Conservation (phyloP, 2,888 invertebrate genomes). For the Drosophila mercatorum region DNA sequence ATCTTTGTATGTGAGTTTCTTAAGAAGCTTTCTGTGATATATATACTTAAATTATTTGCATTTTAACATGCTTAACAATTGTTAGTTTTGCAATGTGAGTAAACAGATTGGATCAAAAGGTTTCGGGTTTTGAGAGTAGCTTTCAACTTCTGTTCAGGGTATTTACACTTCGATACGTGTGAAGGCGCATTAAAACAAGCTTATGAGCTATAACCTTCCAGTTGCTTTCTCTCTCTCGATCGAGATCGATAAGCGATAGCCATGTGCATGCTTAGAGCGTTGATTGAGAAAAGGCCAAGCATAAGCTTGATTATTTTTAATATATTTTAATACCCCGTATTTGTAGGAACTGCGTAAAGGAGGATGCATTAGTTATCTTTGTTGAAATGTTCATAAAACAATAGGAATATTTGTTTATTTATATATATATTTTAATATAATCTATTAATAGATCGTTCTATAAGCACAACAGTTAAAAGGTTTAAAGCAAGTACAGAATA, state of each 20-base stretch:
- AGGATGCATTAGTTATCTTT: not conserved
- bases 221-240: not conserved
- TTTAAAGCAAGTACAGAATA: too few relatives aligned
- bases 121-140: not conserved
- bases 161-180: not conserved
- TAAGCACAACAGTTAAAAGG: too few relatives aligned
- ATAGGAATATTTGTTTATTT: not conserved
- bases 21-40: not conserved
- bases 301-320: not conserved
- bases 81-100: not conserved
- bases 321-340: not conserved
- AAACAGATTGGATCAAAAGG: not conserved
- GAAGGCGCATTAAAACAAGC: not conserved
- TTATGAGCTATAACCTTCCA: not conserved
- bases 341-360: not conserved
- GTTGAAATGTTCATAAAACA: too few relatives aligned
- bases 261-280: not conserved
- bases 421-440: too few relatives aligned
- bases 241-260: constrained; percentile 8
- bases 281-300: not conserved
- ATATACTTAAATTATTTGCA: not conserved
- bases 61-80: too few relatives aligned
- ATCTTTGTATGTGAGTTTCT: not conserved
- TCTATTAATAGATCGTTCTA: too few relatives aligned
- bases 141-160: not conserved